Evolutionary conservation across 1,140 invertebrate genomes (phyloP), one percentile per base, ranked within the genome.

Genomic region (Penaeus indicus): DNA sequence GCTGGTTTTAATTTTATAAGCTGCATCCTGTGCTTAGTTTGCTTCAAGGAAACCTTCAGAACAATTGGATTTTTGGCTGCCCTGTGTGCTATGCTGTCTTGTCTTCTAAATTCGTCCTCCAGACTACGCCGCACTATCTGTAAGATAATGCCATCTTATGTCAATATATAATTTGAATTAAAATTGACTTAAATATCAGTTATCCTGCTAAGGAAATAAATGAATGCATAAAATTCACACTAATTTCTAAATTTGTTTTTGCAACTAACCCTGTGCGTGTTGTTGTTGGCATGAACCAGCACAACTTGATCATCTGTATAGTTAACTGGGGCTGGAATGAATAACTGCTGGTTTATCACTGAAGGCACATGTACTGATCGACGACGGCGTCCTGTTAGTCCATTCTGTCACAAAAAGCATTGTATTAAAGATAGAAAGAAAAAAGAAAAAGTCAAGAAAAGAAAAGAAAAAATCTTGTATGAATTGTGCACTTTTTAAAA

Each of bases 1-100:
- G 95, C 94, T 22, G 95, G 95, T 90, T 95, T 94, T 18, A 96
- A 91, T 92, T 94, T 95, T 16, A 96, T 92, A 61, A 96, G 94
- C 87, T 94, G 92, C 92, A 93, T 95, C 90, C 94, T 93, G 89
- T 95, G 95, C 91, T 94, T 94, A 0, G 95, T 95, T 91, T 95
- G 95, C 19, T 93, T 92, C 27, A 95, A 91, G 86, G 93, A 94
- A 60, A 95, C 93, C 90, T 94, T 94, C 38, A 95, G 92, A 87
- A 94, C 92, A 64, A 94, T 91, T 90, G 94, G 92, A 82, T 94
- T 93, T 64, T 92, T 92, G 32, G 91, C 42, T 85, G 92, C 92
- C 69, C 93, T 93, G 90, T 94, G 92, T 86, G 93, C 92, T 86
- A 93, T 92, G 47, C 89, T 89, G n/a, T 90, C 90, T 16, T 89